A percentile compares a stretch with the other conserved stretches of the same genome.
Evolutionary conservation across 1,140 invertebrate genomes (phyloP).

Genomic region (Delia radicum): DNA sequence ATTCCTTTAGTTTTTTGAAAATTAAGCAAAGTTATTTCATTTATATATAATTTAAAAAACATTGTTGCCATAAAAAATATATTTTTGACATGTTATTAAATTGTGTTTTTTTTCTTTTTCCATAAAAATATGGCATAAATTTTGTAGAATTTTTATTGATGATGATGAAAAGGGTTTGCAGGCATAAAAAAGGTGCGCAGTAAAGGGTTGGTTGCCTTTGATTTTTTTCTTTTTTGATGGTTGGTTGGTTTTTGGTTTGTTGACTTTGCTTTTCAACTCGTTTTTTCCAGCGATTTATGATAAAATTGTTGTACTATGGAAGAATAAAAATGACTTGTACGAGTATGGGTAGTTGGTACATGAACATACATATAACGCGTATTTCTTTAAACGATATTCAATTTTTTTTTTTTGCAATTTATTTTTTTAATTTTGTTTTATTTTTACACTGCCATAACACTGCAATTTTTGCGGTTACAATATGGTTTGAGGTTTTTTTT

Average conservation of each 20-base stretch:
- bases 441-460: not conserved
- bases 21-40: no score
- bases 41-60: not conserved
- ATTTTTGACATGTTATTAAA: not conserved
- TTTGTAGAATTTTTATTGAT: not conserved
- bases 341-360: not conserved
- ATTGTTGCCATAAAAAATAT: not conserved
- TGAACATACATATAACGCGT: not conserved
- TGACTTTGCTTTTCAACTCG: not conserved
- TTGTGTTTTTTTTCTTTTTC: not conserved
- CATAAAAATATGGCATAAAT: not conserved
- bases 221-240: not conserved
- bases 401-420: not conserved
- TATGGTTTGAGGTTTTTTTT: conserved; percentile 1
- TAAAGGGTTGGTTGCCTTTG: not conserved
- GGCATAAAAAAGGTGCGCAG: not conserved
- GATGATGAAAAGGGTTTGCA: not conserved
- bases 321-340: not conserved
- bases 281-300: not conserved
- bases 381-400: no score
- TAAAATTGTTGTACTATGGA: not conserved
- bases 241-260: not conserved
- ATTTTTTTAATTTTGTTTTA: not conserved
- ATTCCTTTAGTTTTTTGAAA: no score
- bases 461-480: conserved; percentile 4